Conservation (phyloP, 1,140 invertebrate species). For the Dryas iulia region DNA sequence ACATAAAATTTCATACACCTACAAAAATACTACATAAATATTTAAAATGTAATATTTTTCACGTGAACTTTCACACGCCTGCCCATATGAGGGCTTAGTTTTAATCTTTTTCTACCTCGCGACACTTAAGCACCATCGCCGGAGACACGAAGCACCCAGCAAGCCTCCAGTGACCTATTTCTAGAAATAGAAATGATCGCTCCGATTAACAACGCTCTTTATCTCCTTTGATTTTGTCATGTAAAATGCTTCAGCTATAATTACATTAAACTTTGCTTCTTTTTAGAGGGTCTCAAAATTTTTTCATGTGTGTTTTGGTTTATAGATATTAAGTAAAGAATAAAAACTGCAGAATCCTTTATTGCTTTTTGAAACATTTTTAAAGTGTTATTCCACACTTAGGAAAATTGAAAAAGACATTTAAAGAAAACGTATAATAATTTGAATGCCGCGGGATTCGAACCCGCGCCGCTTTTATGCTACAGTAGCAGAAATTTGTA, state of each 20-base stretch:
- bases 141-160: constrained; percentile 6
- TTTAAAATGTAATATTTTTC: background rate
- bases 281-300: background rate
- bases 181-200: constrained; percentile 23
- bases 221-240: constrained; percentile 5
- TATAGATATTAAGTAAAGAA: background rate
- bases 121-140: constrained; percentile 8
- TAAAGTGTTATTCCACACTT: too few species aligned
- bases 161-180: constrained; percentile 20
- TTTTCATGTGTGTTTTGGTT: background rate
- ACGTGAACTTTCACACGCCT: background rate
- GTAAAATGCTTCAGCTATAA: background rate
- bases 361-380: too few species aligned
- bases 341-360: too few species aligned
- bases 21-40: too few species aligned
- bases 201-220: constrained; percentile 17
- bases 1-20: too few species aligned
- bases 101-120: constrained; percentile 9
- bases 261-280: background rate
- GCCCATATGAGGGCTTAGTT: background rate
- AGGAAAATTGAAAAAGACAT: too few species aligned
- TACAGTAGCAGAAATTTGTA: too few species aligned
- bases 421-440: too few species aligned
- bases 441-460: too few species aligned
- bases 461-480: too few species aligned